Evolutionary conservation across 2,113 vertebrate genomes (phyloP), one percentile per base, ranked within the genome.

Genomic region (Scopus umbretta): DNA sequence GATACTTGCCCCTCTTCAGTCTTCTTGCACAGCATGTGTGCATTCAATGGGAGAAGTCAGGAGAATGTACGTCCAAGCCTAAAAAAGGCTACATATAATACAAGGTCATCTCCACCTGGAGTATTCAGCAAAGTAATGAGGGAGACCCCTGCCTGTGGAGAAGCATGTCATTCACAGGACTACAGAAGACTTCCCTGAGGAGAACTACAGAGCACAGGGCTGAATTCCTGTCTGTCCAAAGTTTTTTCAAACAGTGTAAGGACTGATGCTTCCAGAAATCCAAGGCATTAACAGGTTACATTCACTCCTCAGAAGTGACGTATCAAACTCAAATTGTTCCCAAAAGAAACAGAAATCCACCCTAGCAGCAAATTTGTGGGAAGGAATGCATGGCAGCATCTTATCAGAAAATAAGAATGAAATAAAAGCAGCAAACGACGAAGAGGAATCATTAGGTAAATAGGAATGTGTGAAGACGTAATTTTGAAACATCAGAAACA

Each of bases 241-340:
- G 17, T 7, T 50, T 16, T 11, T 18, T 45, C n/a, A 29, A 52
- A 38, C 32, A 61, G 38, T 1, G 0, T 6, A 81, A 73, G 30
- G 30, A 72, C 34, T 42, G 63, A 76, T 10, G 12, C 32, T 84
- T 90, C 50, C 80, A 71, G 50, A 91, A 93, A 84, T 12, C 22
- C 49, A 62, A 13, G 13, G 30, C 19, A 61, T 61, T 81, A 43
- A 40, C 3, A 78, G 6, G 47, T 47, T 59, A 68, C 0, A 0
- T 36, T 34, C 42, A 20, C 1, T 1, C 61, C 75, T 72, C 36
- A 21, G 12, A 91, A 49, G 47, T 14, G 18, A 82, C 0, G 0
- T 21, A 52, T 56, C 16, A 45, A 82, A 70, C 21, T 53, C 34
- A 38, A 53, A 34, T 40, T 26, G 16, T 49, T 89, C 65, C 62